Base-by-base conservation (phyloP, 1,140 invertebrate species). In the Colletes latitarsis region DNA sequence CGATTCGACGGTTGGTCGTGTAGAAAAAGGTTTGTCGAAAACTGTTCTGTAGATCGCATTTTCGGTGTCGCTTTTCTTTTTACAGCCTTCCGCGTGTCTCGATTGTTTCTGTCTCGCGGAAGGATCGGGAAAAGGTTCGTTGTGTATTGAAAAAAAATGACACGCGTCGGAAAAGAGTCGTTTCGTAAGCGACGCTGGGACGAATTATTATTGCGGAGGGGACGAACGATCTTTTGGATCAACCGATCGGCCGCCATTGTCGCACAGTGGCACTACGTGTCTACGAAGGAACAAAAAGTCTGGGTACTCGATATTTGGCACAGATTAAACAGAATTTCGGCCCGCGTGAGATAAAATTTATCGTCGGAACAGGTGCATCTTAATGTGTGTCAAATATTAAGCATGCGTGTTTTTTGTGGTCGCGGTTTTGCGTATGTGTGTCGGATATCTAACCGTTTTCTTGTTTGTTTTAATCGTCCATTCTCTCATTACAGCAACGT, bases 231-330 rank as follows among this genome's bases (percentile, higher is more conserved):
- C 76, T 17, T 77, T 39, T 63, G 49, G 49, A 67, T 53, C 83
- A 70, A 85, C 74, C 81, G 30, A 30, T 30, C 30, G 30, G 30
- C 30, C 49, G 55, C 41, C 70, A 9, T 62, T 5, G 21, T 14
- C 21, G n/a, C 70, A 55, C 53, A 57, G 55, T 71, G 39, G 21
- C 70, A 66, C 58, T 81, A 81, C 75, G 71, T 75, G 46, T 83
- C 77, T 87, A 88, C 63, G 78, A 89, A 89, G 88, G 88, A 89
- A 89, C 86, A 87, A 89, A 30, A 89, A 88, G 62, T 89, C 63
- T 86, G 81, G 79, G 74, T 89, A 89, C 78, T 89, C 88, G 85
- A 87, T 89, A 89, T 89, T 89, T 89, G 89, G 89, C 89, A 89
- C 89, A 89, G 88, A 88, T 89, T 89, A 88, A 89, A 83, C 85